These are phyloP conservation scores for Linyphia triangularis DNA, from an alignment of 2,888 invertebrate species.

Conservation along the genomic window DNA sequence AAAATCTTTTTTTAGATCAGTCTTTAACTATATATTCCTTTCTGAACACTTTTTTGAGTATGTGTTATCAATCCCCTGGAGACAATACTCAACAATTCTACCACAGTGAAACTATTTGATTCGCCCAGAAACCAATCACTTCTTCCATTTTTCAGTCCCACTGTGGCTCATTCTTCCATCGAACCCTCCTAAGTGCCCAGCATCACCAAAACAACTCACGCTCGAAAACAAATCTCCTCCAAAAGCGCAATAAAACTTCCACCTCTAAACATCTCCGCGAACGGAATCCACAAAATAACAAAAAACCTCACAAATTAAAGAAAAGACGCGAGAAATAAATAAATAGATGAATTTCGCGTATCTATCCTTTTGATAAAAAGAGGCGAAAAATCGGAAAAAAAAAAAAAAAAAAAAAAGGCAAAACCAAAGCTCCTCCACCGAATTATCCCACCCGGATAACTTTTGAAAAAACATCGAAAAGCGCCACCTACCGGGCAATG, in stretches of 20 bases:
- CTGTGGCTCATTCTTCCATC: constrained; percentile 14
- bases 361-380: neutral
- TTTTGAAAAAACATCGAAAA: constrained; percentile 58
- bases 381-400: neutral
- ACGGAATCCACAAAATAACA: constrained; percentile 18
- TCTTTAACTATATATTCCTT: too few species aligned
- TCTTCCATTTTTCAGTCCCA: neutral
- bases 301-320: neutral
- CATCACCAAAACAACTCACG: constrained; percentile 33
- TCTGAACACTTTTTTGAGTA: too few species aligned
- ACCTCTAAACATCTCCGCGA: constrained; percentile 36
- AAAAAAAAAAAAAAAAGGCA: constrained; percentile 1
- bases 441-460: constrained; percentile 59
- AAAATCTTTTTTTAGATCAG: too few species aligned
- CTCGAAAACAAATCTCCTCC: constrained; percentile 44
- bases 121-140: neutral
- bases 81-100: too few species aligned
- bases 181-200: constrained; percentile 32
- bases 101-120: too few species aligned
- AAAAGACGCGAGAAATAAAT: constrained; percentile 11
- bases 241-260: constrained; percentile 25
- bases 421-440: constrained; percentile 22
- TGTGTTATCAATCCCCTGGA: too few species aligned
- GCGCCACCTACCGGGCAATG: constrained; percentile 70
- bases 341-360: neutral